phyloP scores from a whole-genome alignment of 2,113 vertebrate species.

The Sinocyclocheilus grahami region DNA sequence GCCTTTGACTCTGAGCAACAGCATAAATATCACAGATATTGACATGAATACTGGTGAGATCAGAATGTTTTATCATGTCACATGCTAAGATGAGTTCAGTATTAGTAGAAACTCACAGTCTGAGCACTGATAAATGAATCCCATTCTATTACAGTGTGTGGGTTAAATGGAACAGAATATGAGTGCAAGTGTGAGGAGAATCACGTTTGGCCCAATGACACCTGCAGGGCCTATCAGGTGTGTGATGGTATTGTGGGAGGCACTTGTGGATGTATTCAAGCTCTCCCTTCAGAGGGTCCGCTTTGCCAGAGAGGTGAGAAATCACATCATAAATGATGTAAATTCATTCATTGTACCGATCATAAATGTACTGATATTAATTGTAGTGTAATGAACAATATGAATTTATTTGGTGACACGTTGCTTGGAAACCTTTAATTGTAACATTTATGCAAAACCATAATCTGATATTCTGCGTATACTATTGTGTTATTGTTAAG shows the following conservation, averaged over 20 bases:
- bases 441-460: not conserved
- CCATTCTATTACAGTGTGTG: constrained; percentile 53
- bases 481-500: too few relatives aligned
- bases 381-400: constrained; percentile 30
- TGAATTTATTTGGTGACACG: not conserved
- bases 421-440: not conserved
- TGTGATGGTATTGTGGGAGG: constrained; percentile 53
- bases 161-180: not conserved
- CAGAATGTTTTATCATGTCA: not conserved
- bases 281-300: constrained; percentile 35
- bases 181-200: constrained; percentile 59
- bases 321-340: too few relatives aligned
- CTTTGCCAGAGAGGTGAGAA: constrained; percentile 45
- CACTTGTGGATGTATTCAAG: constrained; percentile 41
- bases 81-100: too few relatives aligned
- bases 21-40: constrained; percentile 20
- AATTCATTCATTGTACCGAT: too few relatives aligned
- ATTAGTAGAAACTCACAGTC: too few relatives aligned
- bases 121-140: not conserved
- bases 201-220: constrained; percentile 56
- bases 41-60: constrained; percentile 15
- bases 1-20: constrained; percentile 3
- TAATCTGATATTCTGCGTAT: too few relatives aligned
- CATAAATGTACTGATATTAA: constrained; percentile 13
- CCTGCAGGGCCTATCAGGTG: constrained; percentile 50